Percentiles rank a stretch among this genome's conserved stretches.
Conservation (phyloP, 2,113 vertebrate genomes). For the Microtus pennsylvanicus region DNA sequence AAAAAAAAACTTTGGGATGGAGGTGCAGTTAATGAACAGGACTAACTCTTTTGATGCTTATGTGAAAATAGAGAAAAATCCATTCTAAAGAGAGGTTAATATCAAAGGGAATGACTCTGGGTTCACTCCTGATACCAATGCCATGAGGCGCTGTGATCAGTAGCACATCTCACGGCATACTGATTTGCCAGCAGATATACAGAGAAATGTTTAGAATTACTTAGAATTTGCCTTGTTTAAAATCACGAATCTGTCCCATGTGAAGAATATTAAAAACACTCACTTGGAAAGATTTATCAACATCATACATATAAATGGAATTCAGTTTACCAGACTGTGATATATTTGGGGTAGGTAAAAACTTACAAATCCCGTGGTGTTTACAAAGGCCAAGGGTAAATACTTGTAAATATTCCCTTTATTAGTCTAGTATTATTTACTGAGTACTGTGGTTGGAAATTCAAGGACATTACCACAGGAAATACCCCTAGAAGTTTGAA, state of each 20-base stretch:
- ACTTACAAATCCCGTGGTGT: neutral
- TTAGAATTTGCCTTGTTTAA: constrained; percentile 38
- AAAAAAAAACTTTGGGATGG: neutral
- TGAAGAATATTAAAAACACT: constrained; percentile 50
- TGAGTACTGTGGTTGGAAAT: neutral
- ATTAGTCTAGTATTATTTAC: constrained; percentile 21
- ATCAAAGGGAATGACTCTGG: neutral
- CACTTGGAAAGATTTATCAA: constrained; percentile 41
- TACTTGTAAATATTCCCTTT: neutral
- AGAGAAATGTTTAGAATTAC: constrained; percentile 54
- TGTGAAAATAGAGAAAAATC: constrained; percentile 2
- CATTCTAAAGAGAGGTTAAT: neutral
- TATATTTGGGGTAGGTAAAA: neutral
- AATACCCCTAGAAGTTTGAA: neutral
- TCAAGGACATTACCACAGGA: neutral
- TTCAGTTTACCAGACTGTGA: constrained; percentile 37
- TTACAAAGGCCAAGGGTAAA: neutral
- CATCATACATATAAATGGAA: constrained; percentile 5
- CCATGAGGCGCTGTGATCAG: constrained; percentile 11
- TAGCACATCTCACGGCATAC: neutral
- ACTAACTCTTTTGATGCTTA: neutral
- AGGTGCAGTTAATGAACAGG: neutral
- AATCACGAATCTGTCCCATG: neutral
- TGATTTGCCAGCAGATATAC: constrained; percentile 34
- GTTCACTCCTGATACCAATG: neutral